Evolutionary conservation across 2,888 invertebrate genomes (phyloP).

Genomic region (Rhaphigaster nebulosa): DNA sequence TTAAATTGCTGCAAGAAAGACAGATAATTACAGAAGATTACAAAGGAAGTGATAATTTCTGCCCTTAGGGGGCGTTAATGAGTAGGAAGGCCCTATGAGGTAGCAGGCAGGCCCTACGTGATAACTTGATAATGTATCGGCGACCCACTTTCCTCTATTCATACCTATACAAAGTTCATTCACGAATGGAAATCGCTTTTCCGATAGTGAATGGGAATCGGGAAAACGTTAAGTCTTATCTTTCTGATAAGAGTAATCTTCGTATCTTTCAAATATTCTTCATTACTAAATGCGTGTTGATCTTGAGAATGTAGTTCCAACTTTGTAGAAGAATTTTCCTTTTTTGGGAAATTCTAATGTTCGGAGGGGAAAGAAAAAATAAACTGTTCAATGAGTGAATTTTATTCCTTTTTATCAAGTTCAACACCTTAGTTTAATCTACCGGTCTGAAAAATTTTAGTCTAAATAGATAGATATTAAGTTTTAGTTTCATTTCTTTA

Average conservation of each 20-base stretch:
- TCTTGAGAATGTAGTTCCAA: too few species aligned
- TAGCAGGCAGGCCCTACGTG: neutral
- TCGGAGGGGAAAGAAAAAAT: too few species aligned
- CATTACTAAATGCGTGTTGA: neutral
- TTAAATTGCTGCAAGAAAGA: neutral
- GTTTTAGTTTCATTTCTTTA: too few species aligned
- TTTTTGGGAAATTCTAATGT: too few species aligned
- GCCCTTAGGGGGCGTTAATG: neutral
- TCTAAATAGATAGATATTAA: too few species aligned
- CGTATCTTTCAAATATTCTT: neutral
- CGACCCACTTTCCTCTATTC: slow-evolving; percentile 1
- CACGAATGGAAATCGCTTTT: neutral
- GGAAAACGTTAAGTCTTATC: neutral
- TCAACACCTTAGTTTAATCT: too few species aligned
- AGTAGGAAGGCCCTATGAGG: neutral
- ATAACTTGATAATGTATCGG: neutral
- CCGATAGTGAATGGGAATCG: neutral
- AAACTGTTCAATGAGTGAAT: too few species aligned
- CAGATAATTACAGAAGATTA: neutral
- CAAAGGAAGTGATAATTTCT: neutral
- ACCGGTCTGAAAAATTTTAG: too few species aligned
- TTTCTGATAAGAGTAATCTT: neutral
- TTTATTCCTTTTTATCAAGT: too few species aligned
- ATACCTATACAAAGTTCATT: neutral
- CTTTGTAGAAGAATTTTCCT: too few species aligned